Base-by-base conservation (phyloP, 2,888 invertebrate species). In the Drosophila borealis region DNA sequence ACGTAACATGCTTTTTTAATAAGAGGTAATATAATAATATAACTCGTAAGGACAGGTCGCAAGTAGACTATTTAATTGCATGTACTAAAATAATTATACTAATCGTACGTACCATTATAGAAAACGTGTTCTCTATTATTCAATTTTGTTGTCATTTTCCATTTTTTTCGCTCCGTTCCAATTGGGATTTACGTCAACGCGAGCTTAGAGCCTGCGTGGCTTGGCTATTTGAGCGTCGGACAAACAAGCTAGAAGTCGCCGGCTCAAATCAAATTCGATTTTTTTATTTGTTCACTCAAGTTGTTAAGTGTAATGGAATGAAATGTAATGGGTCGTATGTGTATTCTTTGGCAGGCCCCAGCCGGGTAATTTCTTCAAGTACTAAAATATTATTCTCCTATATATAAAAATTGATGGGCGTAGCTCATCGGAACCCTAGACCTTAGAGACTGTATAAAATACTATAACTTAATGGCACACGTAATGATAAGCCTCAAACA, bases 401-500 rank as follows among this genome's bases (percentile, higher is more conserved):
- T 29, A 39, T 45, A n/a, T 37, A 63, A 25, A 34, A 61, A 59
- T 50, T 50, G 41, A 75, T 67, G 55, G 64, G 76, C 59, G 59
- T 70, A 44, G 34, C 49, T 33, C 57, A 50, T 45, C 6, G 45
- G n/a, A 3, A 19, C 17, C 34, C 36, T 10, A 48, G 29, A 51
- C 48, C 55, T 50, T 5, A 45, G 29, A 51, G 51, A 60, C 25
- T 34, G 3, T 21, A 54, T 14, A 25, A 25, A 10, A 48, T 60
- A 14, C 44, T 54, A 46, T 44, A 50, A 25, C 13, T 44, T 48
- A 17, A 55, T 45, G 13, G 54, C 34, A 14, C 33, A 55, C 63
- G 57, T 61, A 64, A 78, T 70, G 77, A 78, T 77, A 77, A 78
- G 77, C 54, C 45, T 8, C 33, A 42, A 65, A 48, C 29, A 57